These are phyloP conservation scores for Hippocampus abdominalis DNA, from an alignment of 2,113 vertebrate species.

Conservation along the genomic window DNA sequence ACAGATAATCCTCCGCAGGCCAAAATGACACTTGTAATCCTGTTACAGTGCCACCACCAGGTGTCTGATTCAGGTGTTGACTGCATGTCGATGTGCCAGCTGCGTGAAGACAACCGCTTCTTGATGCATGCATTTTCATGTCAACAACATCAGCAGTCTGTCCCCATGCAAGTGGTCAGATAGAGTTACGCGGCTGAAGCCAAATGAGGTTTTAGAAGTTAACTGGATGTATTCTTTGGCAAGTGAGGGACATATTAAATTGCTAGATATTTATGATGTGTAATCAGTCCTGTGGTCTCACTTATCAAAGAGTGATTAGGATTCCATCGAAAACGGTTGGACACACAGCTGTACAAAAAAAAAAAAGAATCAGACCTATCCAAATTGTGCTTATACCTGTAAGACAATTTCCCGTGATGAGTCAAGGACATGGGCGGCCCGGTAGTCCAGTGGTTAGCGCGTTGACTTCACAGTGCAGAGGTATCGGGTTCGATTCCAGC, in stretches of 20 bases:
- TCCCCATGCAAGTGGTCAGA: constrained; percentile 16
- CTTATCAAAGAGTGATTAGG: no score
- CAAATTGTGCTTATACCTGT: no score
- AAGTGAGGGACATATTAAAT: not conserved
- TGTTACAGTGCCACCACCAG: constrained; percentile 1
- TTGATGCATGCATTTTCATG: not conserved
- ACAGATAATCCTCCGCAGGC: constrained; percentile 8
- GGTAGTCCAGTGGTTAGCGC: no score
- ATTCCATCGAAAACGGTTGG: no score
- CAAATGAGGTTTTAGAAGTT: constrained; percentile 5
- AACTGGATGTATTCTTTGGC: not conserved
- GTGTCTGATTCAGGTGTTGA: constrained; percentile 2
- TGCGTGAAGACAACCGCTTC: constrained; percentile 6
- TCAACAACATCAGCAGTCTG: constrained; percentile 1
- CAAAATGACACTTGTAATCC: constrained; percentile 20
- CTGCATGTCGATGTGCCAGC: not conserved
- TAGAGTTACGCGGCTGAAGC: not conserved
- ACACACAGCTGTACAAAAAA: no score
- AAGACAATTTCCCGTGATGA: no score
- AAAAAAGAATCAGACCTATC: no score
- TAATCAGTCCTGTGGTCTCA: constrained; percentile 2
- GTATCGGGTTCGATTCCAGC: no score
- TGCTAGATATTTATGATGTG: not conserved
- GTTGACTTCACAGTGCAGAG: no score
- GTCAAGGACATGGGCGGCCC: no score